Evolutionary conservation across 2,888 invertebrate species (phyloP).

Genomic region (Osmoderma eremita): DNA sequence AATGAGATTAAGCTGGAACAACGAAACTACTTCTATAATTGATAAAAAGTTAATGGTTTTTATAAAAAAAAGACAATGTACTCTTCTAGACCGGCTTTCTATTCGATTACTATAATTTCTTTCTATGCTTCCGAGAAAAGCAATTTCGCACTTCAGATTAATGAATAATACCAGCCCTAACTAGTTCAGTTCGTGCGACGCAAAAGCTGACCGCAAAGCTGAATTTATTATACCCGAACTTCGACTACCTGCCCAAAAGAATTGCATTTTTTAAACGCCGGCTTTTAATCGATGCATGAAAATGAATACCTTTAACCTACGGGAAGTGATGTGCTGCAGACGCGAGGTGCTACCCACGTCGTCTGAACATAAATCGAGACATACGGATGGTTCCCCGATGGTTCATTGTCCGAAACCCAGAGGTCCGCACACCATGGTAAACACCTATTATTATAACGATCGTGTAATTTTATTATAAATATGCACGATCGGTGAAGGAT

Average conservation of each 20-base stretch:
- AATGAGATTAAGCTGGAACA: no score
- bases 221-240: slow-evolving; percentile 15
- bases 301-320: slow-evolving; percentile 19
- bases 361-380: neutral
- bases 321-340: slow-evolving; percentile 2
- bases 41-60: no score
- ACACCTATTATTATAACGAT: slow-evolving; percentile 6
- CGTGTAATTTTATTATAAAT: slow-evolving; percentile 6
- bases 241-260: slow-evolving; percentile 7
- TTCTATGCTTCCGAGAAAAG: slow-evolving; percentile 14
- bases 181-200: neutral
- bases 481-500: neutral
- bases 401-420: no score
- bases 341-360: slow-evolving; percentile 21
- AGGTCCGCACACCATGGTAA: neutral
- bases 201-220: neutral
- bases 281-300: slow-evolving; percentile 3
- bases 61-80: no score
- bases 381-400: neutral
- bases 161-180: slow-evolving; percentile 4
- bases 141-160: slow-evolving; percentile 4
- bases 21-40: no score
- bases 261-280: slow-evolving; percentile 1
- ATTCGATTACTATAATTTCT: neutral
- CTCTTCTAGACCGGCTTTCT: no score